Conservation (phyloP, 2,113 vertebrate genomes). For the Perca fluviatilis region DNA sequence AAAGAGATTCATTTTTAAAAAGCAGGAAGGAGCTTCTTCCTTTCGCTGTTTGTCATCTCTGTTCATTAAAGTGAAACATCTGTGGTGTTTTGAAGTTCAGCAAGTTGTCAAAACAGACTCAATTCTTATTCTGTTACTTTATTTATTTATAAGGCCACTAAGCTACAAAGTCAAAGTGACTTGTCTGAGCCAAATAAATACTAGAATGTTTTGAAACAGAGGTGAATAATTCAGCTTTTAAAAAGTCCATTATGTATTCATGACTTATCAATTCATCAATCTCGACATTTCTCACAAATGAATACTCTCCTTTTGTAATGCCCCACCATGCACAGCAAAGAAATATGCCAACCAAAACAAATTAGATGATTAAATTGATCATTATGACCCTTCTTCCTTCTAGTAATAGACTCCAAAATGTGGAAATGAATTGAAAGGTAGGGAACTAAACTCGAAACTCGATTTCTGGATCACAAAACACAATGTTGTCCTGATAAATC, state of each 20-base stretch:
- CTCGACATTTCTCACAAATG: background rate
- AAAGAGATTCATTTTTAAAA: background rate
- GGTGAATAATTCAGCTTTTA: background rate
- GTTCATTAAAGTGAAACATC: background rate
- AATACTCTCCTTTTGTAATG: background rate
- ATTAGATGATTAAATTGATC: background rate
- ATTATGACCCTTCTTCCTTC: background rate
- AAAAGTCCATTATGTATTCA: background rate
- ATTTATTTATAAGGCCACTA: constrained; percentile 32
- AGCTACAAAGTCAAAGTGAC: constrained; percentile 1
- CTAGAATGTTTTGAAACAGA: background rate
- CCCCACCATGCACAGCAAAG: background rate
- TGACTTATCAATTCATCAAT: background rate
- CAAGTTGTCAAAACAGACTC: background rate
- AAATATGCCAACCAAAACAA: background rate
- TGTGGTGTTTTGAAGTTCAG: background rate
- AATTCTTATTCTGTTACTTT: background rate
- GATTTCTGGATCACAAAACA: background rate
- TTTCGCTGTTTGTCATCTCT: background rate
- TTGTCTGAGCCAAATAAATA: constrained; percentile 5
- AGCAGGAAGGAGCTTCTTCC: background rate
- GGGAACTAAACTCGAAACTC: background rate
- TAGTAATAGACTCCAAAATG: background rate
- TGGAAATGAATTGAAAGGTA: background rate
- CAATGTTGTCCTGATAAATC: background rate